A percentile compares a stretch with the other conserved stretches of the same genome.
Evolutionary conservation across 2,888 invertebrate genomes (phyloP).

Genomic region (Caenorhabditis sulstoni): DNA sequence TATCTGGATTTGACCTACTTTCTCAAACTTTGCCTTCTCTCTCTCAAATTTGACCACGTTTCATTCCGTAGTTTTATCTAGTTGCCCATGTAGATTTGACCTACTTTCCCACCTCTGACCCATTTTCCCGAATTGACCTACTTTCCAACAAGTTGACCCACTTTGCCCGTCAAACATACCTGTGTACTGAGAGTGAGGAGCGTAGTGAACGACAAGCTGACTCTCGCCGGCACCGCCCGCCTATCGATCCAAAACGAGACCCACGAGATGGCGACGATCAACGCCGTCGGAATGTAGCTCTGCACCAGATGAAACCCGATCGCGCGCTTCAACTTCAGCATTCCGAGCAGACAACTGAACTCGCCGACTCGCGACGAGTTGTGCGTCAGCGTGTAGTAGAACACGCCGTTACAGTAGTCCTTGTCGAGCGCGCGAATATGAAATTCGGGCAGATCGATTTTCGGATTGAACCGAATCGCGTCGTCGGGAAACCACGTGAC

Average conservation of each 20-base stretch:
- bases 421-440: constrained; percentile 71
- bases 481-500: constrained; percentile 75
- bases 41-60: too few relatives aligned
- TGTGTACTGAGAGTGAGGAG: constrained; percentile 71
- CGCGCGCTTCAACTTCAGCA: constrained; percentile 81
- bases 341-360: constrained; percentile 73
- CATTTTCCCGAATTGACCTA: too few relatives aligned
- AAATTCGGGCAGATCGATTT: constrained; percentile 73
- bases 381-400: constrained; percentile 74
- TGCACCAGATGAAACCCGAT: constrained; percentile 83
- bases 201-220: constrained; percentile 71
- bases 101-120: too few relatives aligned
- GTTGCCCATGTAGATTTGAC: too few relatives aligned
- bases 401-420: constrained; percentile 76
- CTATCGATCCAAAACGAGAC: constrained; percentile 72
- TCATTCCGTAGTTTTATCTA: too few relatives aligned
- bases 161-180: constrained; percentile 21
- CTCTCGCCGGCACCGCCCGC: constrained; percentile 69
- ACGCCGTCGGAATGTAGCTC: constrained; percentile 71
- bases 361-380: constrained; percentile 73
- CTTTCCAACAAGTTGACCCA: too few relatives aligned
- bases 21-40: too few relatives aligned
- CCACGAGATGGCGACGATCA: constrained; percentile 73
- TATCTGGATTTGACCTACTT: too few relatives aligned
- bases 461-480: constrained; percentile 73